Conservation (phyloP, 2,113 vertebrate genomes). For the Syngnathus floridae region DNA sequence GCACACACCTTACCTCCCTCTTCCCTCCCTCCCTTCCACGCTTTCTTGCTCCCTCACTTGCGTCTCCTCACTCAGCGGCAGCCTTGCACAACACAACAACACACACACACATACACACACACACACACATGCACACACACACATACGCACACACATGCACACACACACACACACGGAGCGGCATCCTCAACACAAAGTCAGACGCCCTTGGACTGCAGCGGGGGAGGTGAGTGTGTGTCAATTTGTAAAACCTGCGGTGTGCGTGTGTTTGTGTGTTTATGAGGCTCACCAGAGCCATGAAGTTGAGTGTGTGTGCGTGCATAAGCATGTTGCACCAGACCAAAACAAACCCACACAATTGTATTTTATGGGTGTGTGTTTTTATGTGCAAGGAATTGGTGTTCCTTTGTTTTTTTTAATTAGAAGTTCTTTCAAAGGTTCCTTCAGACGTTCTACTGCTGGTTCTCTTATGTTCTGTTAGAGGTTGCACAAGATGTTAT, state of each 20-base stretch:
- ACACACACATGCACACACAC: constrained; percentile 36
- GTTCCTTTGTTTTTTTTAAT: background rate
- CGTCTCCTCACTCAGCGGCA: constrained; percentile 57
- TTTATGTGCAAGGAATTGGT: background rate
- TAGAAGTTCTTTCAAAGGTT: background rate
- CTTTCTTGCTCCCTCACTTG: constrained; percentile 53
- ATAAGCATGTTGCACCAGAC: background rate
- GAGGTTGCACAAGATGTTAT: background rate
- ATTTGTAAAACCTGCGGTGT: constrained; percentile 45
- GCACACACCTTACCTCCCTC: constrained; percentile 73
- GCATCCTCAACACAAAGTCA: constrained; percentile 50
- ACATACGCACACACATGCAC: constrained; percentile 7
- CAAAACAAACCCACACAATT: background rate
- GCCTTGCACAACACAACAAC: constrained; percentile 52
- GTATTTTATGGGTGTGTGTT: constrained; percentile 16
- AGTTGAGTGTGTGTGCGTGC: background rate
- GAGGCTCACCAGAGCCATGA: background rate
- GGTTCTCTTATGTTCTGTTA: background rate
- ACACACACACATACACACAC: constrained; percentile 37
- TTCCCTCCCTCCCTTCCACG: constrained; percentile 60
- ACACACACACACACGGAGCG: constrained; percentile 43
- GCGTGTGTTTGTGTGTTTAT: constrained; percentile 22
- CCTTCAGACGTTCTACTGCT: background rate
- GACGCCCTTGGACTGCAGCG: constrained; percentile 70
- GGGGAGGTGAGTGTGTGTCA: constrained; percentile 66